Evolutionary conservation across 2,113 vertebrate genomes (phyloP).

Genomic region (Oryzias javanicus): DNA sequence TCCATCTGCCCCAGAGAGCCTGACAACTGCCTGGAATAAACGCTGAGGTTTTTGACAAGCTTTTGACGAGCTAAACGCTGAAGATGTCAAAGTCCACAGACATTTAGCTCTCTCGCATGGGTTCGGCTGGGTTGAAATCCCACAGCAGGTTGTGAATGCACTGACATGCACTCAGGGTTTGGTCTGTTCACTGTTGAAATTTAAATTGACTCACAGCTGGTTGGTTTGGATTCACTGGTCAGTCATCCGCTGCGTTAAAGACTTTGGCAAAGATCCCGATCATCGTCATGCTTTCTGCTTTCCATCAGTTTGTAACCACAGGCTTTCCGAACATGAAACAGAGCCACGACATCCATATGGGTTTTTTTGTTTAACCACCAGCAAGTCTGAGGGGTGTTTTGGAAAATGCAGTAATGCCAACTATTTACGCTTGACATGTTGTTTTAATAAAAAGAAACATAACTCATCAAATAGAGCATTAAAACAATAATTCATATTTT

Average conservation of each 20-base stretch:
- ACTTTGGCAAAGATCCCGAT: constrained; percentile 5
- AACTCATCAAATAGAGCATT: too few relatives aligned
- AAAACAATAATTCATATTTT: too few relatives aligned
- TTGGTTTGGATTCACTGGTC: background rate
- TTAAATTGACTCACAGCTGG: background rate
- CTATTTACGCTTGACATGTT: too few relatives aligned
- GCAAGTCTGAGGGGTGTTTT: background rate
- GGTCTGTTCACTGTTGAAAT: background rate
- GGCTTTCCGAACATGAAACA: background rate
- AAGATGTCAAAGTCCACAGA: background rate
- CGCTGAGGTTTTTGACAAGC: background rate
- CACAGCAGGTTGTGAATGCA: background rate
- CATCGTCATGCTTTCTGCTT: background rate
- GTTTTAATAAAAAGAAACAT: too few relatives aligned
- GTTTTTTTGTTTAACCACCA: background rate
- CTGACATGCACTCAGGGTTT: background rate
- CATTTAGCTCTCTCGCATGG: background rate
- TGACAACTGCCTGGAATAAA: background rate
- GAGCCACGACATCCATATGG: background rate
- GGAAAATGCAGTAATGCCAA: background rate
- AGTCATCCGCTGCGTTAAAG: background rate
- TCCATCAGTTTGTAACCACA: background rate
- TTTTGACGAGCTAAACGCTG: background rate
- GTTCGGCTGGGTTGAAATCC: background rate
- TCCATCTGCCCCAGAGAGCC: background rate